phyloP scores from a whole-genome alignment of 2,113 vertebrate species.

The Tautogolabrus adspersus region DNA sequence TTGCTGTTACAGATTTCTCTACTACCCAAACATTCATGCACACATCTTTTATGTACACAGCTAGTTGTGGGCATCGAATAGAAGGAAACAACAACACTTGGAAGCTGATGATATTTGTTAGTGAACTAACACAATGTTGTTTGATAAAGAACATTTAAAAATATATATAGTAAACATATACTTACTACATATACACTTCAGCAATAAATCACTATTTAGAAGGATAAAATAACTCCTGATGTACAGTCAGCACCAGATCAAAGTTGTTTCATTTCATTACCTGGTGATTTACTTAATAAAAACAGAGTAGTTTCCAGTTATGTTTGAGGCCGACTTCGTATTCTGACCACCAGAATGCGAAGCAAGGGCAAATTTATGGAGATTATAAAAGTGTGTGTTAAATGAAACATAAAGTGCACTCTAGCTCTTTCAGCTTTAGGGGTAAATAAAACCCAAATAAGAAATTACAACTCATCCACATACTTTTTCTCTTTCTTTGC shows the following conservation, averaged over 20 bases:
- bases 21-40: neutral
- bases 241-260: constrained; percentile 5
- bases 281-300: constrained; percentile 21
- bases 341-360: constrained; percentile 19
- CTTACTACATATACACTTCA: too few species aligned
- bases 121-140: too few species aligned
- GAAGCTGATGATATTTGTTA: too few species aligned
- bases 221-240: constrained; percentile 30
- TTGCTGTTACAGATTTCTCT: neutral
- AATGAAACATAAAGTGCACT: constrained; percentile 63
- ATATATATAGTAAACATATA: too few species aligned
- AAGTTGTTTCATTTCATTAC: constrained; percentile 30
- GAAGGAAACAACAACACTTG: too few species aligned
- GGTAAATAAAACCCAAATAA: constrained; percentile 33
- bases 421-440: constrained; percentile 33
- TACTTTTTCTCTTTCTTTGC: constrained; percentile 25
- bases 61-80: neutral
- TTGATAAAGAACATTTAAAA: too few species aligned
- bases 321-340: constrained; percentile 20
- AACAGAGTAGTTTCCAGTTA: constrained; percentile 2
- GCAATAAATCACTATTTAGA: neutral
- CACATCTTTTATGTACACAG: neutral
- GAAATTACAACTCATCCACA: constrained; percentile 25
- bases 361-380: constrained; percentile 39
- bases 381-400: constrained; percentile 35